These are phyloP conservation scores for Xenentodon cancila DNA, from an alignment of 2,797 vertebrate species.

Conservation along the genomic window DNA sequence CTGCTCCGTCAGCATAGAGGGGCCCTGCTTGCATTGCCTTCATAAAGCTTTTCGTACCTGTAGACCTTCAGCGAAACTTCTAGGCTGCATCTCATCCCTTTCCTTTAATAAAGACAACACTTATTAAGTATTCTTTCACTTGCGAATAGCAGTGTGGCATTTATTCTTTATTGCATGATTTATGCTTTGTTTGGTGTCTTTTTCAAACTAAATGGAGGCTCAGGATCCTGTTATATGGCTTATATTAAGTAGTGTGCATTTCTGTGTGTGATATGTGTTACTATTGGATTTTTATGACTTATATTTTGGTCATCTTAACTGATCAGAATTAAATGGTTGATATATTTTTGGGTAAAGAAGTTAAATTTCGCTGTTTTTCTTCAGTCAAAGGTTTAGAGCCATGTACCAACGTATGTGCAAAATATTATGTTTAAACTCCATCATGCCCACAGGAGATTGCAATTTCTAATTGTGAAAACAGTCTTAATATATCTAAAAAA, in stretches of 20 bases:
- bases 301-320: not conserved
- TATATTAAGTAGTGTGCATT: slow-evolving; percentile 5
- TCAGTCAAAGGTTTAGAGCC: too few species aligned
- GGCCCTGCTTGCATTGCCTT: slow-evolving; percentile 64
- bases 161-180: slow-evolving; percentile 77
- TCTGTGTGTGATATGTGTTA: slow-evolving; percentile 1
- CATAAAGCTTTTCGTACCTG: slow-evolving; percentile 63
- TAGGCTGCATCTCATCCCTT: slow-evolving; percentile 56
- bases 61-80: slow-evolving; percentile 71
- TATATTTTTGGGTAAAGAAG: too few species aligned
- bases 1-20: slow-evolving; percentile 57
- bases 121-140: slow-evolving; percentile 92
- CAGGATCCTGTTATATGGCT: slow-evolving; percentile 1
- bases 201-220: slow-evolving; percentile 5
- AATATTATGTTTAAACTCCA: too few species aligned
- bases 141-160: slow-evolving; percentile 91
- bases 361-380: too few species aligned
- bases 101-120: slow-evolving; percentile 80
- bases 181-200: slow-evolving; percentile 56
- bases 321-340: too few species aligned
- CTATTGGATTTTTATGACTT: slow-evolving; percentile 7
- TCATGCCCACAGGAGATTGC: too few species aligned
- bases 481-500: too few species aligned
- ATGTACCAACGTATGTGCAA: too few species aligned
- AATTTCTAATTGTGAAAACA: too few species aligned